Conservation (phyloP, 2,888 invertebrate species). For the Chaitophorus viminalis region DNA sequence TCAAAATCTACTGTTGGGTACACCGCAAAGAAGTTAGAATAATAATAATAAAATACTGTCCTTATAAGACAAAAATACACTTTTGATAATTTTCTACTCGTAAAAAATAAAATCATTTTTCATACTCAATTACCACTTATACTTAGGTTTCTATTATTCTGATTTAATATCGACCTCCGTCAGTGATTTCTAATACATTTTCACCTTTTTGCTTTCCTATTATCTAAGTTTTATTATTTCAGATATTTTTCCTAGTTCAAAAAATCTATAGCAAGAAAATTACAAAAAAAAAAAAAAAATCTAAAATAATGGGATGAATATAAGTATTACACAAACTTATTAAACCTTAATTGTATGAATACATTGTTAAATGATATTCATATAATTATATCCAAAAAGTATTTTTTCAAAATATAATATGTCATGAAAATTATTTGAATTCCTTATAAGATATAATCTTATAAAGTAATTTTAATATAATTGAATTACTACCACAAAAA, state of each 20-base stretch:
- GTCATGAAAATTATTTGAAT: too few species aligned
- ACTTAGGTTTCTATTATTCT: not conserved
- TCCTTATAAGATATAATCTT: too few species aligned
- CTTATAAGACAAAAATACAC: not conserved
- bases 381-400: too few species aligned
- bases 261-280: not conserved
- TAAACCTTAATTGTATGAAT: not conserved
- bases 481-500: too few species aligned
- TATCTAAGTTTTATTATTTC: not conserved
- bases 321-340: not conserved
- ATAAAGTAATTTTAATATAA: too few species aligned
- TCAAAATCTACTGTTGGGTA: not conserved
- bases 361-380: not conserved
- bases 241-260: not conserved
- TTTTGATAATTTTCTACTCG: slow-evolving; percentile 1
- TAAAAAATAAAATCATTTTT: slow-evolving; percentile 21
- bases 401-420: too few species aligned
- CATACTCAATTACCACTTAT: not conserved
- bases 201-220: not conserved
- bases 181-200: slow-evolving; percentile 3
- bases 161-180: slow-evolving; percentile 9
- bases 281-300: not conserved
- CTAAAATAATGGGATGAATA: not conserved
- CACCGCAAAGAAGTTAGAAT: not conserved
- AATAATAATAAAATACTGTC: slow-evolving; percentile 10